A percentile compares a stretch with the other conserved stretches of the same genome.
Conservation (phyloP, 2,113 vertebrate genomes). For the Calonectris borealis region DNA sequence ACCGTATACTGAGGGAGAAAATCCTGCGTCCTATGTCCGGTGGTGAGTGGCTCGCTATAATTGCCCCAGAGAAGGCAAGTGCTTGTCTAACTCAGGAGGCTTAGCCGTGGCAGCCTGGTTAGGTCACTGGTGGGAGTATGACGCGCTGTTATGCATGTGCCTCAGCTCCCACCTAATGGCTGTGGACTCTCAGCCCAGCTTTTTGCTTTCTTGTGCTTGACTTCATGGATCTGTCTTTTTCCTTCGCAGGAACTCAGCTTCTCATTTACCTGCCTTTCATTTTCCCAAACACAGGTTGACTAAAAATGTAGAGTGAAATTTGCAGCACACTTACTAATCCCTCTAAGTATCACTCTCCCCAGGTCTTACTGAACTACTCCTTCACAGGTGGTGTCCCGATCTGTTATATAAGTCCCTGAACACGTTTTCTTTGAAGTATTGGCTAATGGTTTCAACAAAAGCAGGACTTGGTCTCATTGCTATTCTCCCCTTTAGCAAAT, state of each 20-base stretch:
- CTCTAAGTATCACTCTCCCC: background rate
- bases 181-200: background rate
- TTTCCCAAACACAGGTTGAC: background rate
- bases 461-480: background rate
- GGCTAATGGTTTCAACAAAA: background rate
- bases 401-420: background rate
- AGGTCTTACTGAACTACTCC: background rate
- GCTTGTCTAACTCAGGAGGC: background rate
- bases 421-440: background rate
- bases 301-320: background rate
- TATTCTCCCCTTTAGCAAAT: background rate
- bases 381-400: background rate
- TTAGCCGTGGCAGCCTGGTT: background rate
- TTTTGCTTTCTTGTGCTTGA: background rate
- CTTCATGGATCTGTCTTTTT: background rate
- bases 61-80: background rate
- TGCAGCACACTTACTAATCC: background rate
- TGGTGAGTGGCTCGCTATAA: background rate
- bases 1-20: background rate
- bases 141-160: fast-evolving
- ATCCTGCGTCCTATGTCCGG: background rate
- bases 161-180: background rate
- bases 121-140: background rate
- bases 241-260: background rate
- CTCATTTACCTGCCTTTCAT: background rate